phyloP scores from a whole-genome alignment of 2,888 invertebrate genomes.

The Brachypterus glaber region DNA sequence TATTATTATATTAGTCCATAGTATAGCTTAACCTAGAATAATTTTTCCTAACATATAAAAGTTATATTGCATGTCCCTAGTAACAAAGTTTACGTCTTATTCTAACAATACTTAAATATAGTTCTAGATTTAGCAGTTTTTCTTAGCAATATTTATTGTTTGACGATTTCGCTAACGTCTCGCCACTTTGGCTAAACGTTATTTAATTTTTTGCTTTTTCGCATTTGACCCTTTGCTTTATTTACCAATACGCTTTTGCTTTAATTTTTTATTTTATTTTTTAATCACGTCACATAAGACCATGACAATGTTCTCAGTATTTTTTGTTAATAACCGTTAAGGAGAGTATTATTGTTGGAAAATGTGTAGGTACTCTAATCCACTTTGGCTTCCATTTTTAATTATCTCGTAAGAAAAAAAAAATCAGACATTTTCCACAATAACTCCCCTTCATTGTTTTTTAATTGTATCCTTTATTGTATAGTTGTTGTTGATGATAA shows the following conservation, averaged over 20 bases:
- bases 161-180: slow-evolving; percentile 6
- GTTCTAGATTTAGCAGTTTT: slow-evolving; percentile 38
- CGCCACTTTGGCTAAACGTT: background rate
- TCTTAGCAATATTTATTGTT: slow-evolving; percentile 24
- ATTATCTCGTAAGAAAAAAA: slow-evolving; percentile 24
- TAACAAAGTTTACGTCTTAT: slow-evolving; percentile 34
- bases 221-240: slow-evolving; percentile 13
- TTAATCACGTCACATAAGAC: slow-evolving; percentile 24
- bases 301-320: slow-evolving; percentile 24
- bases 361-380: slow-evolving; percentile 28
- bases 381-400: slow-evolving; percentile 36
- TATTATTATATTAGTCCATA: slow-evolving; percentile 37
- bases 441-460: slow-evolving; percentile 1
- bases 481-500: slow-evolving; percentile 33
- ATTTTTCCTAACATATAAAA: slow-evolving; percentile 39
- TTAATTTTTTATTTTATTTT: slow-evolving; percentile 12
- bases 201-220: slow-evolving; percentile 12
- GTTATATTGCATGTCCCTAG: slow-evolving; percentile 41
- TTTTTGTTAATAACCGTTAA: slow-evolving; percentile 18
- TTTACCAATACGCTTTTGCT: slow-evolving; percentile 12
- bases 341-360: slow-evolving; percentile 20
- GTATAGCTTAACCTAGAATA: slow-evolving; percentile 39
- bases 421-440: slow-evolving; percentile 25
- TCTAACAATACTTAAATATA: slow-evolving; percentile 35
- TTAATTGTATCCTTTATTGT: slow-evolving; percentile 19